Base-by-base conservation (phyloP, 2,113 vertebrate genomes). In the Phylloscopus whistleri region DNA sequence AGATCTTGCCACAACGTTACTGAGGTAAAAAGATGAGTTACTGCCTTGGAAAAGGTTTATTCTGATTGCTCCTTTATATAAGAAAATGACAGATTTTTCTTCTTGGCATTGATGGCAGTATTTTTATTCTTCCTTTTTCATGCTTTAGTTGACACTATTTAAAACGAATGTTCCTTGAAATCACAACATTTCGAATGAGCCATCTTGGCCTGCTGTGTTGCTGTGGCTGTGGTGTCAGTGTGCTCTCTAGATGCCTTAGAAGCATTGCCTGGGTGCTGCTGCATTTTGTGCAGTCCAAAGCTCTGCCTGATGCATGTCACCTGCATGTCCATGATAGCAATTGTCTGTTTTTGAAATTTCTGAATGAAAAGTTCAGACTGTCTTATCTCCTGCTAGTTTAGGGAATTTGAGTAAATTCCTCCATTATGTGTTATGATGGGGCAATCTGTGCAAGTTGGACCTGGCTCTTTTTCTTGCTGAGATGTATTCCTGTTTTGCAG, bases 1-100 rank as follows among this genome's bases (percentile, higher is more conserved):
- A 98, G 93, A 70, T 98, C 98, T 90, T 99, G 99, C 46, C 99
- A 99, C 97, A 99, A 98, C 48, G 98, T 99, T 73, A 99, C 98
- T 76, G 99, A 99, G 96, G 99, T 99, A 97, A 98, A 98, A 97
- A 84, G 6, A 31, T 49, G 13, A 43, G 7, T 49, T 76, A 7
- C 13, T 75, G 20, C 19, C 31, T 74, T 73, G 26, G 13, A 6
- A 63, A 70, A 26, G 2, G 27, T 37, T 89, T 46, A 11, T 37
- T 66, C 43, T 93, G 5, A 6, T 76, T 62, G 31, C 7, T 68
- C 56, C 31, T 90, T 72, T 46, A 10, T 17, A 2, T 66, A 69
- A 67, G n/a, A n/a, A 69, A 74, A 59, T 4, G 3, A 35, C 46
- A 31, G 2, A 4, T 35, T 69, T 87, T 91, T 20, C n/a, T 81